Base-by-base conservation (phyloP, 2,797 vertebrate species). In the Choloepus didactylus region DNA sequence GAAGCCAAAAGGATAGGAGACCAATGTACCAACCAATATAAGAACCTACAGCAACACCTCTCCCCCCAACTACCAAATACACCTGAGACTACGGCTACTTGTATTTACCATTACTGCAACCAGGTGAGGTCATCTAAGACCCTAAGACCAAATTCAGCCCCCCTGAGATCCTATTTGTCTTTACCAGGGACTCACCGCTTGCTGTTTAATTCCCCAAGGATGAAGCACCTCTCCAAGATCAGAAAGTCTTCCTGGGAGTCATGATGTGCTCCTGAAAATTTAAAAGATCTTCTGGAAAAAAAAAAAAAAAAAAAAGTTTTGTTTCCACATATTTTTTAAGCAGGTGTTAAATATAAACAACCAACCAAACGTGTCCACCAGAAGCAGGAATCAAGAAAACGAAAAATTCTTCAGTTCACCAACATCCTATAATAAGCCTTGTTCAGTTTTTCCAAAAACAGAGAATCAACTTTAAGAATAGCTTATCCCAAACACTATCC, bases 301-400 rank as follows among this genome's bases (percentile, higher is more conserved):
- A 35, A 35, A 35, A 35, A 49, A 92, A 72, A 66, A 76, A 64
- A 23, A 18, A 49, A 83, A 46, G 23, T n/a, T 90, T 62, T 84
- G n/a, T 83, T 87, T 56, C 73, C n/a, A 76, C 49, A 46, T 49
- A 44, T 51, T 87, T 91, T 90, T 41, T 31, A 87, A 51, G 41
- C 41, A 80, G 29, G 21, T 89, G 81, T 96, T 88, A 94, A 93
- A 94, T 88, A 66, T 69, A 86, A 3, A 66, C 67, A 90, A 77
- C 56, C 91, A 67, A 79, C 69, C 77, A 60, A 70, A n/a, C 62
- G 19, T 56, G 64, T 41, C 79, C 66, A 89, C 38, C 87, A 89
- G 87, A 95, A 62, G 82, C 81, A 94, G 72, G 64, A 80, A 95
- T 88, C 46, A 76, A 92, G 56, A 79, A 70, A 70, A 1, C 70